These are phyloP conservation scores for Eurytoma californica DNA, from an alignment of 2,888 invertebrate genomes.

Conservation along the genomic window DNA sequence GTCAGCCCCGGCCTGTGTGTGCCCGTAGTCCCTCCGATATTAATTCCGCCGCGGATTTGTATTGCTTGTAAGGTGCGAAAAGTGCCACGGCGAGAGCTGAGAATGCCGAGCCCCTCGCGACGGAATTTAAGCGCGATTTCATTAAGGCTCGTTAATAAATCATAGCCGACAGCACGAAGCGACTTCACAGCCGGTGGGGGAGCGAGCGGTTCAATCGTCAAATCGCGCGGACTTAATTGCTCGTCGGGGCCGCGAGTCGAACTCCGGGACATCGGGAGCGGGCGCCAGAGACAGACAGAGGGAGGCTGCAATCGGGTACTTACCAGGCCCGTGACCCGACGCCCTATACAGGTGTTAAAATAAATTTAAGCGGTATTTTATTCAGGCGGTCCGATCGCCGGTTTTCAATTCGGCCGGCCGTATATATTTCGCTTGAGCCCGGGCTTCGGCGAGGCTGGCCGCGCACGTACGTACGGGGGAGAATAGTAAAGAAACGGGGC, in stretches of 20 bases:
- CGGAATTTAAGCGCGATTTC: constrained; percentile 49
- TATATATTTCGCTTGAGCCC: constrained; percentile 69
- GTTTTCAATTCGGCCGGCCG: constrained; percentile 74
- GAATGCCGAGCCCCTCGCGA: constrained; percentile 19
- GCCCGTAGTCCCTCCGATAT: constrained; percentile 59
- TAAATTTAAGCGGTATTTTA: constrained; percentile 75
- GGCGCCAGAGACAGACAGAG: constrained; percentile 55
- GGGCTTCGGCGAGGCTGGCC: constrained; percentile 50
- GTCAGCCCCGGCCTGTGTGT: constrained; percentile 5
- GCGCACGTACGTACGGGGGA: background rate
- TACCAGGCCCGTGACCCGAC: constrained; percentile 57
- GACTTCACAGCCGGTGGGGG: background rate
- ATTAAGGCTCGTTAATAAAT: constrained; percentile 53
- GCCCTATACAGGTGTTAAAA: constrained; percentile 73
- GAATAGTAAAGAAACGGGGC: constrained; percentile 45
- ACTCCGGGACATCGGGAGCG: background rate
- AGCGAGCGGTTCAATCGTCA: constrained; percentile 11
- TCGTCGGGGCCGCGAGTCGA: background rate
- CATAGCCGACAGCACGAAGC: constrained; percentile 20
- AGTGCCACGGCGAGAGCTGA: constrained; percentile 1
- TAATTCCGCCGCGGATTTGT: constrained; percentile 59
- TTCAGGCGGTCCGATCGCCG: constrained; percentile 73
- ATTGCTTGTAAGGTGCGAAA: constrained; percentile 52
- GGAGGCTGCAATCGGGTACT: constrained; percentile 46
- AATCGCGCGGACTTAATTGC: constrained; percentile 8